These are phyloP conservation scores for Bellardia pandia DNA, from an alignment of 2,888 invertebrate genomes.

Conservation along the genomic window DNA sequence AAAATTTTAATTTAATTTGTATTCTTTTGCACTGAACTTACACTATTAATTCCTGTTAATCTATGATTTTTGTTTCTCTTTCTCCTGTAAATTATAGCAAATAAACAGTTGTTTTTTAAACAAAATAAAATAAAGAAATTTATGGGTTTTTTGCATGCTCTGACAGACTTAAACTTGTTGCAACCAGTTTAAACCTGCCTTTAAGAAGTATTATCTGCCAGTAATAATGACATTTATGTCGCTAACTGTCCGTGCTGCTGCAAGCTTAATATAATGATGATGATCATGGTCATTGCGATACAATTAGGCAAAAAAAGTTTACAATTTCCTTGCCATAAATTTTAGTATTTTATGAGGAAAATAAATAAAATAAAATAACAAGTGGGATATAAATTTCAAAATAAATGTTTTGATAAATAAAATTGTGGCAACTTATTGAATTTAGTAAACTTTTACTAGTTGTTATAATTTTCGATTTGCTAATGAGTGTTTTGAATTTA, in stretches of 20 bases:
- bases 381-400: neutral
- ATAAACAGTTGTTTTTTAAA: constrained; percentile 9
- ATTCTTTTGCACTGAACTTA: no score
- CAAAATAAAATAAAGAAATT: constrained; percentile 17
- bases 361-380: neutral
- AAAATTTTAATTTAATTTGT: no score
- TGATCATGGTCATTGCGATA: constrained; percentile 41
- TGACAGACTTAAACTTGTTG: constrained; percentile 27
- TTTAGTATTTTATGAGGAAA: neutral
- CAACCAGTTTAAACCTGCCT: constrained; percentile 54
- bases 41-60: constrained; percentile 14
- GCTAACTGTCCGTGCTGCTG: constrained; percentile 27
- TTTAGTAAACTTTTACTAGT: neutral
- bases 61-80: constrained; percentile 1
- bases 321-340: neutral
- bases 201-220: constrained; percentile 49
- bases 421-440: neutral
- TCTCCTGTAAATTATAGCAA: neutral
- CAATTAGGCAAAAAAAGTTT: constrained; percentile 3
- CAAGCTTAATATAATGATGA: neutral
- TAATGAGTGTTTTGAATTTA: neutral
- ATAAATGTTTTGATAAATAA: neutral
- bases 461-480: no score
- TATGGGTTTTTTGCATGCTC: constrained; percentile 22
- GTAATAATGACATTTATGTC: constrained; percentile 13